Conservation (phyloP, 2,888 invertebrate genomes). For the Miltochrista miniata region DNA sequence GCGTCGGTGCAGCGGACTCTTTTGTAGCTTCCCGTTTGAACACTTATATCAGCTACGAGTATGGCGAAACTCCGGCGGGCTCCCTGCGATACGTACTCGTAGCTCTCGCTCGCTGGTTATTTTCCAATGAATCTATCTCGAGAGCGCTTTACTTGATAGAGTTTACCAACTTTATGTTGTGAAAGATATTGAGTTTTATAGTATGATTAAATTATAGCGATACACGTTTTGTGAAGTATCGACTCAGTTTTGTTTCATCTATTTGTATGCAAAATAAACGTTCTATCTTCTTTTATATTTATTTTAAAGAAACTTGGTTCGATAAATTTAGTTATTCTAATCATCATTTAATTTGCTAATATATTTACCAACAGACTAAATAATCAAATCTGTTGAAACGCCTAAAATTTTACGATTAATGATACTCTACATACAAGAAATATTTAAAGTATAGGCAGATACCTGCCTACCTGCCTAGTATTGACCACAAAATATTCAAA, state of each 20-base stretch:
- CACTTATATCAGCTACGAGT: constrained; percentile 46
- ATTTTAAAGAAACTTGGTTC: background rate
- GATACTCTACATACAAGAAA: no score
- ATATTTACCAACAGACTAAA: no score
- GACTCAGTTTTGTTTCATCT: background rate
- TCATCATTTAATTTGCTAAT: no score
- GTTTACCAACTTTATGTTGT: constrained; percentile 4
- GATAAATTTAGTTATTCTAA: no score
- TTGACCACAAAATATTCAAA: no score
- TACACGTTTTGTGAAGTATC: background rate
- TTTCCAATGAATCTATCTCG: constrained; percentile 14
- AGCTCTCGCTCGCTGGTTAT: constrained; percentile 16
- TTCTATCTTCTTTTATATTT: background rate
- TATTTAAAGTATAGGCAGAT: no score
- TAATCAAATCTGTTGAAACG: no score
- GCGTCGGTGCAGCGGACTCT: constrained; percentile 51
- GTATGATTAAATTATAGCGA: constrained; percentile 6
- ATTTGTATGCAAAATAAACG: no score
- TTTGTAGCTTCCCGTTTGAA: constrained; percentile 48
- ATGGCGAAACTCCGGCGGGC: constrained; percentile 15
- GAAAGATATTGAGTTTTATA: background rate
- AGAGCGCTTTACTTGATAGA: constrained; percentile 4
- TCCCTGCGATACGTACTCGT: constrained; percentile 1
- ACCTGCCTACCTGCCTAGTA: no score
- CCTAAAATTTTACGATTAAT: no score